phyloP scores from a whole-genome alignment of 2,113 vertebrate species.

The Corydoras maculifer region DNA sequence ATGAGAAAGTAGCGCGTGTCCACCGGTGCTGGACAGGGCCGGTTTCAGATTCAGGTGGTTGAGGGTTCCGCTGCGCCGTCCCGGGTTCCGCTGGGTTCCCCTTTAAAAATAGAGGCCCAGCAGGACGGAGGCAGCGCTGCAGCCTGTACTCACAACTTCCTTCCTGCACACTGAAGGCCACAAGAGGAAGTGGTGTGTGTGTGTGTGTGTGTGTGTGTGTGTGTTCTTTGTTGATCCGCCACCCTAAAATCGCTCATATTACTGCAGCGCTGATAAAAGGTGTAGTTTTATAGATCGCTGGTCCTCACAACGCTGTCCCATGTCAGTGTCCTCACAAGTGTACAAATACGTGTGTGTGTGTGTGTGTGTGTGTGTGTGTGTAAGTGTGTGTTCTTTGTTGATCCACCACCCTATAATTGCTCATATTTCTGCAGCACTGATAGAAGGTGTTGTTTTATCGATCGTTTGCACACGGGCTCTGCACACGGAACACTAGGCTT shows the following conservation, averaged over 20 bases:
- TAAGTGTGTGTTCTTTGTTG: not conserved
- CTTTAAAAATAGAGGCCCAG: conserved; percentile 52
- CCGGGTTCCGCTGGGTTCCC: conserved; percentile 11
- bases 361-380: no score
- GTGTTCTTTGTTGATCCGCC: not conserved
- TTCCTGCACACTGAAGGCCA: conserved; percentile 49
- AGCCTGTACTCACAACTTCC: conserved; percentile 49
- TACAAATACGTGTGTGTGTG: no score
- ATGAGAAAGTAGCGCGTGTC: conserved; percentile 37
- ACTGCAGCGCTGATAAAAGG: no score
- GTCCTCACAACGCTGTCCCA: no score
- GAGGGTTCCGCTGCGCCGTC: conserved; percentile 24
- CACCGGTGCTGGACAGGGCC: conserved; percentile 43
- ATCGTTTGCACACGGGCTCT: no score
- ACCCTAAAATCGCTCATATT: no score
- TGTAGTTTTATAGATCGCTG: no score
- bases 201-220: conserved; percentile 5
- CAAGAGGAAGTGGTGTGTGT: conserved; percentile 33
- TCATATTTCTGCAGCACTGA: no score
- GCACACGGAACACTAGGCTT: not conserved
- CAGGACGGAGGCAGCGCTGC: conserved; percentile 22
- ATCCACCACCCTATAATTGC: not conserved
- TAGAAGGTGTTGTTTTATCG: no score
- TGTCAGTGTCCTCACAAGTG: no score
- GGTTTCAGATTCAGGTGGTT: conserved; percentile 44